Conservation (phyloP, 2,797 vertebrate genomes). For the Pangasius djambal region DNA sequence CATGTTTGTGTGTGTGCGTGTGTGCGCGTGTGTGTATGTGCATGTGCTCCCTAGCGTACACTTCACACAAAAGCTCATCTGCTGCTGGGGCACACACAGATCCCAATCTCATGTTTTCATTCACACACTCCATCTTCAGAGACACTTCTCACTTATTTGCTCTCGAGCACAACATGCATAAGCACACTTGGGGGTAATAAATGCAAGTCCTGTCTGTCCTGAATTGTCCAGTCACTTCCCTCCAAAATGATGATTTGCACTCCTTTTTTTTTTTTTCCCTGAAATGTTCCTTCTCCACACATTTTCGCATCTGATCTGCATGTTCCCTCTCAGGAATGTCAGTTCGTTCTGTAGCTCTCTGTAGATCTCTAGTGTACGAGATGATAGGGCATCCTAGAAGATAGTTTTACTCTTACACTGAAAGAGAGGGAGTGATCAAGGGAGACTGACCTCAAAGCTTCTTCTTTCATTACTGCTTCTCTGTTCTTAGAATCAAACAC, state of each 20-base stretch:
- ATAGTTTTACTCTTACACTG: constrained; percentile 11
- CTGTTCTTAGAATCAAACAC: constrained; percentile 36
- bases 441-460: constrained; percentile 48
- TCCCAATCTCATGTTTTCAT: constrained; percentile 34
- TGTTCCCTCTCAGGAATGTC: constrained; percentile 21
- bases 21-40: not conserved
- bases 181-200: constrained; percentile 31
- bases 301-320: constrained; percentile 27
- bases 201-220: constrained; percentile 25
- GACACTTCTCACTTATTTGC: constrained; percentile 38
- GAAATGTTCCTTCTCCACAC: constrained; percentile 6
- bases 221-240: constrained; percentile 23
- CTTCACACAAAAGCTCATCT: constrained; percentile 44
- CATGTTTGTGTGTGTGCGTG: not conserved
- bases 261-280: not conserved
- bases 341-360: constrained; percentile 6
- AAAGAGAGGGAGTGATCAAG: constrained; percentile 13
- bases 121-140: constrained; percentile 36
- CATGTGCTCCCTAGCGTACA: constrained; percentile 28
- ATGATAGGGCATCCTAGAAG: constrained; percentile 3
- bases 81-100: constrained; percentile 35
- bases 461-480: constrained; percentile 44
- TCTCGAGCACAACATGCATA: constrained; percentile 32
- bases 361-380: not conserved
- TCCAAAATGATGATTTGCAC: constrained; percentile 23